Conservation (phyloP, 1,140 invertebrate genomes). For the Coenobita brevimanus region DNA sequence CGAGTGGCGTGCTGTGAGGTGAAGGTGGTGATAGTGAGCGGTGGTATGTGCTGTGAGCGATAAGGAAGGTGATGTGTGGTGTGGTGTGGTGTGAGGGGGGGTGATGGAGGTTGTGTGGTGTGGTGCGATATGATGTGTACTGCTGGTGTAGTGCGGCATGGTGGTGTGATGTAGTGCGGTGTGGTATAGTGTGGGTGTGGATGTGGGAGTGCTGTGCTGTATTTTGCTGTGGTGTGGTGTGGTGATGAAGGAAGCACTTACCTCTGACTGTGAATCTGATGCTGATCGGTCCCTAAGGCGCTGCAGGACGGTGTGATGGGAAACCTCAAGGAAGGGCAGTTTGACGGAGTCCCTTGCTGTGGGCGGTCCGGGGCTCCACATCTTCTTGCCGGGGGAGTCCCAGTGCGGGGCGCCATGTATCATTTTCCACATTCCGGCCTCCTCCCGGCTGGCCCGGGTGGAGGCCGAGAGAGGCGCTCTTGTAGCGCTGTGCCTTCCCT, state of each 20-base stretch:
- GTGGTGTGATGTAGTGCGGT: too few relatives aligned
- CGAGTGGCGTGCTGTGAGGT: too few relatives aligned
- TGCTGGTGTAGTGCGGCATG: too few relatives aligned
- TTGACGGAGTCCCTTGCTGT: conserved; percentile 49
- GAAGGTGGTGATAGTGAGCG: too few relatives aligned
- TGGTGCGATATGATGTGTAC: too few relatives aligned
- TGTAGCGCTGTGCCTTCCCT: too few relatives aligned
- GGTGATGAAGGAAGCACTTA: not conserved
- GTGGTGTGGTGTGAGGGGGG: too few relatives aligned
- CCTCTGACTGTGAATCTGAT: conserved; percentile 6
- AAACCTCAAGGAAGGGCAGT: conserved; percentile 64
- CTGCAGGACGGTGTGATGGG: conserved; percentile 57
- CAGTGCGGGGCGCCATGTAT: conserved; percentile 56
- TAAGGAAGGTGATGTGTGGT: too few relatives aligned
- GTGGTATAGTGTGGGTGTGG: not conserved
- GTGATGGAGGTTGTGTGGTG: too few relatives aligned
- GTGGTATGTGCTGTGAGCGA: too few relatives aligned
- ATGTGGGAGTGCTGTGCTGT: not conserved
- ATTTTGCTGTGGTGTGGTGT: not conserved
- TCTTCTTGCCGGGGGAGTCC: conserved; percentile 59
- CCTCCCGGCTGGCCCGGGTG: not conserved
- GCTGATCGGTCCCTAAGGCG: conserved; percentile 36
- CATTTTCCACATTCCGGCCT: conserved; percentile 59
- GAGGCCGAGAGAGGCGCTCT: not conserved
- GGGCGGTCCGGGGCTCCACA: conserved; percentile 62